phyloP scores from a whole-genome alignment of 1,140 invertebrate genomes.

The Micrasema longulum region DNA sequence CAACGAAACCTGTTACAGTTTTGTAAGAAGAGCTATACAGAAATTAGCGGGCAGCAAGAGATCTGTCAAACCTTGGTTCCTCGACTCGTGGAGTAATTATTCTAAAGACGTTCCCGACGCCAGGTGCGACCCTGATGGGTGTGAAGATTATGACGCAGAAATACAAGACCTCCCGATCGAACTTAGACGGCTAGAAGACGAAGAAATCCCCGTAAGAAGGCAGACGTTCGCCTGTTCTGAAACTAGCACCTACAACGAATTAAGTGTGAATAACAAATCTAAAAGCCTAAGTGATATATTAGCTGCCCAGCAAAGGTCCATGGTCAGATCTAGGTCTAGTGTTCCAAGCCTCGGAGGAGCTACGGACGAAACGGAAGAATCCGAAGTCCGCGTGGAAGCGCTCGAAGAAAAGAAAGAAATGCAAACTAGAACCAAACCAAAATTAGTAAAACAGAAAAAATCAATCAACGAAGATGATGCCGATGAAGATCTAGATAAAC shows the following conservation, averaged over 20 bases:
- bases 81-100: slow-evolving; percentile 80
- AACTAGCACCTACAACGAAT: slow-evolving; percentile 63
- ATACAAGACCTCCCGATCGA: slow-evolving; percentile 88
- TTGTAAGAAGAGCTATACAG: slow-evolving; percentile 89
- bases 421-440: slow-evolving; percentile 68
- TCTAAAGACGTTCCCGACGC: slow-evolving; percentile 67
- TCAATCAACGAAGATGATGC: slow-evolving; percentile 78
- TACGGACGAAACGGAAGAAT: slow-evolving; percentile 57
- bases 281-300: slow-evolving; percentile 85
- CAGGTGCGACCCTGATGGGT: slow-evolving; percentile 68
- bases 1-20: slow-evolving; percentile 94
- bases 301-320: slow-evolving; percentile 75
- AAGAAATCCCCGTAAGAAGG: slow-evolving; percentile 65
- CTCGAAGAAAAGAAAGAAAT: slow-evolving; percentile 59
- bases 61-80: slow-evolving; percentile 78
- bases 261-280: slow-evolving; percentile 75
- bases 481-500: slow-evolving; percentile 73
- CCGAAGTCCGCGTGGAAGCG: slow-evolving; percentile 56
- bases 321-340: slow-evolving; percentile 80
- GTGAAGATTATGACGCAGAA: slow-evolving; percentile 71
- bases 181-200: slow-evolving; percentile 85
- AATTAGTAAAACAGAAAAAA: slow-evolving; percentile 84
- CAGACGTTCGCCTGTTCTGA: slow-evolving; percentile 68
- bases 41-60: slow-evolving; percentile 82
- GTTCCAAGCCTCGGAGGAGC: slow-evolving; percentile 74